Conservation (phyloP, 2,113 vertebrate genomes). For the Guaruba guarouba region DNA sequence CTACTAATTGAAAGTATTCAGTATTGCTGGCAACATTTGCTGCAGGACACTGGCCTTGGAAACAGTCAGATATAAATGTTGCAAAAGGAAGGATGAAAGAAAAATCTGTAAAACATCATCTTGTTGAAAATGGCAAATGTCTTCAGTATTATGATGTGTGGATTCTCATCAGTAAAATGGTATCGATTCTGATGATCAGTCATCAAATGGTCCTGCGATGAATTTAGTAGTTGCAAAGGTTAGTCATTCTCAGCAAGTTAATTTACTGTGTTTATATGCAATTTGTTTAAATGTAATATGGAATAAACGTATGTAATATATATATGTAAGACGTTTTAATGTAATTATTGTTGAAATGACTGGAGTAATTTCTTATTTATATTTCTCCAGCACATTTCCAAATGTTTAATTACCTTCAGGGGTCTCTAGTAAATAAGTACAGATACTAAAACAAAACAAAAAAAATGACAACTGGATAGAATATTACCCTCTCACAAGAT, state of each 20-base stretch:
- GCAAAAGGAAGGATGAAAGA: constrained; percentile 30
- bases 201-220: background rate
- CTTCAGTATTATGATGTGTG: background rate
- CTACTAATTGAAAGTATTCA: constrained; percentile 78
- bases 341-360: background rate
- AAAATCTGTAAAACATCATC: background rate
- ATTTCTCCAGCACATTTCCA: background rate
- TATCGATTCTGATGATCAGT: background rate
- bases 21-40: constrained; percentile 71
- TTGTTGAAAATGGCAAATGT: background rate
- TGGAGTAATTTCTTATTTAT: constrained; percentile 16
- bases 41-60: constrained; percentile 67
- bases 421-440: background rate
- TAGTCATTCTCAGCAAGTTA: background rate
- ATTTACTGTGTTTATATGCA: background rate
- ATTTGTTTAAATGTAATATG: background rate
- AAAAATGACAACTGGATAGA: background rate
- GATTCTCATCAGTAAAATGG: background rate
- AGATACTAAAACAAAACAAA: background rate
- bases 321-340: background rate
- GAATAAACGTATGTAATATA: too few relatives aligned
- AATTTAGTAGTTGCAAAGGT: background rate
- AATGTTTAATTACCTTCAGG: constrained; percentile 2
- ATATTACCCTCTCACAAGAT: background rate
- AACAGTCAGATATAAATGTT: constrained; percentile 66